Evolutionary conservation across 2,113 vertebrate species (phyloP), one percentile per base, ranked within the genome.

Genomic region (Myiopsitta monachus): DNA sequence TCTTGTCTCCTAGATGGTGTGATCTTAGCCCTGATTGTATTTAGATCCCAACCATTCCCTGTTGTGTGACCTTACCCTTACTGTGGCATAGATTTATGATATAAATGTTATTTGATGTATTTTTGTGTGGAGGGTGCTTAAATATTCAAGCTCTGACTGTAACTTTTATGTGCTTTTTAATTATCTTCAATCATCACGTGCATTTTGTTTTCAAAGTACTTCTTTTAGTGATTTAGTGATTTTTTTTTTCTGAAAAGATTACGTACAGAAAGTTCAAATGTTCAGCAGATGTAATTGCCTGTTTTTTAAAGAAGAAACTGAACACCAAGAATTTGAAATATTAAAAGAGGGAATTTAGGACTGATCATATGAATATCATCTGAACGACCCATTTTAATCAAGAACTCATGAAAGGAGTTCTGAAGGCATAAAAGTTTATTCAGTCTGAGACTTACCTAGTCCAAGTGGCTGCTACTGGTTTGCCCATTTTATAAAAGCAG

Each of bases 1-100:
- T 57, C 39, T 66, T 26, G 5, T 31, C 30, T 43, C 21, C 27
- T 57, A 86, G 47, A 14, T 59, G 14, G 10, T n/a, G 43, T 31
- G 49, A 39, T 64, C 7, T 55, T 89, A 33, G 7, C 57, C 22
- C 17, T 23, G 41, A 4, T 54, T 21, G 9, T 59, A 9, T 88
- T 78, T 69, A 33, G 19, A 68, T 72, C 39, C 17, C 28, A 36
- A 0, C 43, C 27, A 41, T 11, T 44, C 47, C 5, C 14, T 76
- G 21, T 64, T 79, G 10, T 5, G 7, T 61, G 78, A 67, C 43
- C 47, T 76, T 47, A 55, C 13, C 18, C 49, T 33, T 28, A 12
- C n/a, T 3, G 0, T 21, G 28, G 19, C 23, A 17, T 49, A 33
- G 27, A 28, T 11, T 30, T 74, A 30, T 0, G 3, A 27, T 46